These are phyloP conservation scores for Sphaerophoria rueppellii DNA, from an alignment of 2,888 invertebrate genomes.

Conservation along the genomic window DNA sequence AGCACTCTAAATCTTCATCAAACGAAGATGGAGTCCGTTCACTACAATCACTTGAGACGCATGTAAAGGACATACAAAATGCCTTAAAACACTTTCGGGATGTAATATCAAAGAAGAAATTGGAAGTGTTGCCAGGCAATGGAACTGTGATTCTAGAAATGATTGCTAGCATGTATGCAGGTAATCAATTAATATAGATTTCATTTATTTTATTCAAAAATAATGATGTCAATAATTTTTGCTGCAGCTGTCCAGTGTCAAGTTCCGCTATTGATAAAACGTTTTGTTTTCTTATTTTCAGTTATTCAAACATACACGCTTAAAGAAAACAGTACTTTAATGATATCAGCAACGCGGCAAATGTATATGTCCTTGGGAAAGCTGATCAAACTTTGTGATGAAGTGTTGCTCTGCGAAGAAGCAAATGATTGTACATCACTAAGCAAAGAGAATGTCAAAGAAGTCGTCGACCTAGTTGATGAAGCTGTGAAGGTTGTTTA, in stretches of 20 bases:
- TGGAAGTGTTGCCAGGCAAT: constrained; percentile 96
- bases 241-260: not conserved
- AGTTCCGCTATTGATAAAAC: not conserved
- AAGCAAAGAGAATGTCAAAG: constrained; percentile 86
- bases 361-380: constrained; percentile 93
- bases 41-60: constrained; percentile 88
- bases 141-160: constrained; percentile 96
- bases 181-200: constrained; percentile 77
- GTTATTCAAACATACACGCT: constrained; percentile 81
- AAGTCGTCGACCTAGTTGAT: constrained; percentile 88
- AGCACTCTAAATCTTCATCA: constrained; percentile 82
- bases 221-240: no score
- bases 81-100: constrained; percentile 95
- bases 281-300: constrained; percentile 54
- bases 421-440: constrained; percentile 81
- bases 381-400: constrained; percentile 94
- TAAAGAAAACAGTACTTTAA: constrained; percentile 81
- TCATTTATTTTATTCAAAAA: no score
- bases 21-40: constrained; percentile 85
- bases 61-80: constrained; percentile 89
- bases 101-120: constrained; percentile 94
- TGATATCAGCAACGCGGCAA: constrained; percentile 90
- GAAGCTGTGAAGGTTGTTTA: constrained; percentile 87
- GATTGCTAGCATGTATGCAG: constrained; percentile 92
- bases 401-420: constrained; percentile 87